A percentile compares a stretch with the other conserved stretches of the same genome.
Conservation (phyloP, 2,113 vertebrate species). For the Entelurus aequoreus region DNA sequence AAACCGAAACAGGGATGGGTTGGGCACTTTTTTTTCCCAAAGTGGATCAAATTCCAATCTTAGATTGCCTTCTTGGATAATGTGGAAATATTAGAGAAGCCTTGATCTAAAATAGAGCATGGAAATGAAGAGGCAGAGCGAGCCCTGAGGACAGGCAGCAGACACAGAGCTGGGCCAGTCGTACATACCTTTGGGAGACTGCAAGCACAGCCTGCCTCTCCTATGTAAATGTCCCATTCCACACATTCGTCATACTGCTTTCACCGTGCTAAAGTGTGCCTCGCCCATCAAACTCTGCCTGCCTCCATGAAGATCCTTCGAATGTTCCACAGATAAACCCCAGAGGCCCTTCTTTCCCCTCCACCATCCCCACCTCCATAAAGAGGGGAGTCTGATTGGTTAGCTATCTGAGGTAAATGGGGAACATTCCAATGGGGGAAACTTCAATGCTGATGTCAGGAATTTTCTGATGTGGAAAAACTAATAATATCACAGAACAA, state of each 20-base stretch:
- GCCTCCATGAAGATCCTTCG: conserved; percentile 61
- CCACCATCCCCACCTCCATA: conserved; percentile 40
- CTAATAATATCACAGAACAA: conserved; percentile 36
- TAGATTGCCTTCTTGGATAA: conserved; percentile 73
- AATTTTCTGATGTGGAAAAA: conserved; percentile 33
- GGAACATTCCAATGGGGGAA: conserved; percentile 46
- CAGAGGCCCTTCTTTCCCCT: conserved; percentile 50
- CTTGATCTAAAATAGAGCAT: conserved; percentile 75
- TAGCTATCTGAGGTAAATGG: conserved; percentile 59
- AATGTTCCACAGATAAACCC: conserved; percentile 69
- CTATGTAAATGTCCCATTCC: conserved; percentile 74
- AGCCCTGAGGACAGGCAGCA: conserved; percentile 69
- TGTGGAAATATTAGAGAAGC: conserved; percentile 71
- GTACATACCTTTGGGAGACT: conserved; percentile 68
- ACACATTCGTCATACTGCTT: conserved; percentile 71
- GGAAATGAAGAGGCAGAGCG: conserved; percentile 71
- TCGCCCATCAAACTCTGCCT: conserved; percentile 65
- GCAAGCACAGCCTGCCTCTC: conserved; percentile 58
- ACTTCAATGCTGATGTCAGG: conserved; percentile 56
- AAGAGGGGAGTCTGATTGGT: conserved; percentile 59
- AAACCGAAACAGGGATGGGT: conserved; percentile 23
- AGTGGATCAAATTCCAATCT: conserved; percentile 75
- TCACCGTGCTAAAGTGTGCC: conserved; percentile 63
- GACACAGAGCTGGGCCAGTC: conserved; percentile 55
- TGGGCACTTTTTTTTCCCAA: conserved; percentile 49